These are phyloP conservation scores for Menura novaehollandiae DNA, from an alignment of 2,113 vertebrate genomes.

Conservation along the genomic window DNA sequence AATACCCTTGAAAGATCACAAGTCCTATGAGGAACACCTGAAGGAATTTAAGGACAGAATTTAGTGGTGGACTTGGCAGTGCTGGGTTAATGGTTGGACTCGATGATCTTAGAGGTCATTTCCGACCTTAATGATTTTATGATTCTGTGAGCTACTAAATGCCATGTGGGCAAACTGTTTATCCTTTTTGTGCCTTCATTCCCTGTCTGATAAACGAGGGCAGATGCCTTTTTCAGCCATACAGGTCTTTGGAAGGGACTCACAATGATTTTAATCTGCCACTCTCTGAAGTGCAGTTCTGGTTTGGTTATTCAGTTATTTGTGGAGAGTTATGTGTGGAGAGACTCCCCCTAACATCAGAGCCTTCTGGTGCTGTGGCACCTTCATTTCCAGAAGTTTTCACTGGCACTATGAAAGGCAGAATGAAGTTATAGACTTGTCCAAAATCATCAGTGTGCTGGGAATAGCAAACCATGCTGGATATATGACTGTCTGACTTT, in stretches of 20 bases:
- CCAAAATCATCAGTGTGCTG: background rate
- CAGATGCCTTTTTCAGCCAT: background rate
- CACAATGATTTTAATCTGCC: background rate
- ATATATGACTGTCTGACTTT: background rate
- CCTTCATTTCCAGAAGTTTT: background rate
- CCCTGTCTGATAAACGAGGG: background rate
- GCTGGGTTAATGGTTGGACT: background rate
- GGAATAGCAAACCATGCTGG: background rate
- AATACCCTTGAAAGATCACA: background rate
- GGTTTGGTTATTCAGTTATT: background rate
- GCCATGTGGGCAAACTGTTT: background rate
- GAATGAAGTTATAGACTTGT: background rate
- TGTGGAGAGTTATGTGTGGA: no score
- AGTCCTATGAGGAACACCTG: background rate
- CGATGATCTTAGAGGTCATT: fast-evolving
- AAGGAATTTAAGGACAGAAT: background rate
- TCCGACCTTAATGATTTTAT: fast-evolving
- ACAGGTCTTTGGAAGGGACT: background rate
- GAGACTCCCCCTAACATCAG: background rate
- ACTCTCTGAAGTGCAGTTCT: background rate
- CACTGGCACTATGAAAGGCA: background rate
- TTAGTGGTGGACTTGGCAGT: background rate
- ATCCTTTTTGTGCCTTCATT: background rate
- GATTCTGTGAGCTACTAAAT: background rate
- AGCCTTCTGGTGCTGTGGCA: background rate